Evolutionary conservation across 2,113 vertebrate species (phyloP).

Genomic region (Neofelis nebulosa): DNA sequence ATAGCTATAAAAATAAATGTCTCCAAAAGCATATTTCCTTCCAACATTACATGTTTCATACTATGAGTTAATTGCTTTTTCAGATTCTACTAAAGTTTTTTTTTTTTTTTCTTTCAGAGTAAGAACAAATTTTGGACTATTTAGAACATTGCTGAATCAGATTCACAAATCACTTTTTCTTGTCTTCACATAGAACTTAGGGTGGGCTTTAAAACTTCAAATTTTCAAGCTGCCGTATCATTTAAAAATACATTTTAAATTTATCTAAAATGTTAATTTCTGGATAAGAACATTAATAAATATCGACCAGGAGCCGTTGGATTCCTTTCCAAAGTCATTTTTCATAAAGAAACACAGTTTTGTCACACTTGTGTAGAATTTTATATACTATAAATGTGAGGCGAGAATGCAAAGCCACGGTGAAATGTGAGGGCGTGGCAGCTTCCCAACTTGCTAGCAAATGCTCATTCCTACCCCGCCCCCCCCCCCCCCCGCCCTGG

Average conservation of each 20-base stretch:
- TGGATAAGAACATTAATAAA: slow-evolving; percentile 12
- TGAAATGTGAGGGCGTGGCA: not conserved
- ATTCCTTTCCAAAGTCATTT: slow-evolving; percentile 18
- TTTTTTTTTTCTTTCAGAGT: slow-evolving; percentile 69
- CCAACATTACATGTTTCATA: slow-evolving; percentile 53
- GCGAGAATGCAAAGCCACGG: not conserved
- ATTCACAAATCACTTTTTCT: slow-evolving; percentile 69
- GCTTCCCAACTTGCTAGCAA: not conserved
- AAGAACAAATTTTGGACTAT: slow-evolving; percentile 66
- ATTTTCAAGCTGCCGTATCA: slow-evolving; percentile 38
- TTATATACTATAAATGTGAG: not conserved
- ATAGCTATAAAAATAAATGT: slow-evolving; percentile 62
- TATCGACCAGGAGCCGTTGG: not conserved
- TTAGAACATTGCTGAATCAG: slow-evolving; percentile 73
- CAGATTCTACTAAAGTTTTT: slow-evolving; percentile 70
- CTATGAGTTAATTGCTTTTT: slow-evolving; percentile 72
- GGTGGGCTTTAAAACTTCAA: slow-evolving; percentile 30
- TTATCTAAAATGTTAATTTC: slow-evolving; percentile 40
- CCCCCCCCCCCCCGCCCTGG: not conserved
- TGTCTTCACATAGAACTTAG: slow-evolving; percentile 55
- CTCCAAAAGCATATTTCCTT: slow-evolving; percentile 61
- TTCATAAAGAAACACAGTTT: not conserved
- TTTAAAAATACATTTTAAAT: slow-evolving; percentile 29
- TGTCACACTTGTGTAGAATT: not conserved
- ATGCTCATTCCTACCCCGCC: not conserved